Evolutionary conservation across 2,888 invertebrate genomes (phyloP).

Genomic region (Exephanes ischioxanthus): DNA sequence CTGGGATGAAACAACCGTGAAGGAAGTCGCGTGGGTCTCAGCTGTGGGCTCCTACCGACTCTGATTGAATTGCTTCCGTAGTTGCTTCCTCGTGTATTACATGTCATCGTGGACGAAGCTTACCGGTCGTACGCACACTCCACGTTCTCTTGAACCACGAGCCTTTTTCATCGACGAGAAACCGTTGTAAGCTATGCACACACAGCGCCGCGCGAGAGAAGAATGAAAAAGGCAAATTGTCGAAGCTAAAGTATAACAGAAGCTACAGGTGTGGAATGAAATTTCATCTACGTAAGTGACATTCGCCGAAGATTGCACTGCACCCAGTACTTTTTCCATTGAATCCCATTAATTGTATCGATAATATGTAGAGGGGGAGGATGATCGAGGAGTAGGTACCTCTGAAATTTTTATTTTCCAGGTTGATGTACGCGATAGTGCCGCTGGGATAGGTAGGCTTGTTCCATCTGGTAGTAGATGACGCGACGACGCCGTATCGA

Average conservation of each 20-base stretch:
- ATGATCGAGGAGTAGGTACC: not conserved
- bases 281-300: conserved; percentile 1
- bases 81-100: conserved; percentile 63
- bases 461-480: too few relatives aligned
- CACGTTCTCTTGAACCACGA: conserved; percentile 10
- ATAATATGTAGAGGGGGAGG: not conserved
- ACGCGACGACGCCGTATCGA: too few relatives aligned
- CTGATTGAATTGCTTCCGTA: conserved; percentile 83
- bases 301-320: too few relatives aligned
- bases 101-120: conserved; percentile 36
- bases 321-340: not conserved
- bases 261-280: not conserved
- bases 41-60: conserved; percentile 80
- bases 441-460: too few relatives aligned
- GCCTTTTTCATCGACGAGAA: conserved; percentile 7
- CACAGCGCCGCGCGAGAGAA: conserved; percentile 6
- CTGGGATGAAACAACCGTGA: conserved; percentile 53
- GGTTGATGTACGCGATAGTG: too few relatives aligned
- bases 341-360: not conserved
- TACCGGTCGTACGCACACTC: conserved; percentile 30
- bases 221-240: not conserved
- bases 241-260: not conserved
- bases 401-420: too few relatives aligned
- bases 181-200: not conserved
- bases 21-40: conserved; percentile 77